Conservation (phyloP, 2,113 vertebrate genomes). For the Pluvianellus socialis region DNA sequence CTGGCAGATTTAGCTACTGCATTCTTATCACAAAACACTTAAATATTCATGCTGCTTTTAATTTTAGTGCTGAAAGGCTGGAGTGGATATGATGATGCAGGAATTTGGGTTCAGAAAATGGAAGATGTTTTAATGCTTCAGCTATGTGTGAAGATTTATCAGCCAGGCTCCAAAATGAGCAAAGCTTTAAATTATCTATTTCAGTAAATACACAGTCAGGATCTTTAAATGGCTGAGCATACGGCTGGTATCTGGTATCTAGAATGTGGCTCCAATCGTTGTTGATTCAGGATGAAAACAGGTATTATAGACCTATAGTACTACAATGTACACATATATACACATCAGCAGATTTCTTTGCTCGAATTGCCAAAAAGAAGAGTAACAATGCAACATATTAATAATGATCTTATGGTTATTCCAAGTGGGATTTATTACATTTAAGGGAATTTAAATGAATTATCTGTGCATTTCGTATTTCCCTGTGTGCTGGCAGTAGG, state of each 20-base stretch:
- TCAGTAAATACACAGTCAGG: neutral
- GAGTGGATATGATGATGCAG: neutral
- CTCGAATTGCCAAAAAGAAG: neutral
- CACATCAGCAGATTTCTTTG: neutral
- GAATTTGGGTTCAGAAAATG: neutral
- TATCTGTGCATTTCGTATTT: conserved; percentile 4
- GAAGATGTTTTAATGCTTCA: neutral
- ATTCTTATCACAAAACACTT: conserved; percentile 28
- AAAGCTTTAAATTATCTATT: neutral
- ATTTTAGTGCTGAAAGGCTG: conserved; percentile 7
- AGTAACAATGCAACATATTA: neutral
- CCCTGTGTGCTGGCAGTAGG: neutral
- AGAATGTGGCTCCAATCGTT: neutral
- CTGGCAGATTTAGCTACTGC: neutral
- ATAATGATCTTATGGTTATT: neutral
- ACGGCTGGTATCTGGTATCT: neutral
- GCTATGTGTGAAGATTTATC: neutral
- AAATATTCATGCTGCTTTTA: conserved; percentile 28
- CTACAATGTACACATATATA: neutral
- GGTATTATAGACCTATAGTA: neutral
- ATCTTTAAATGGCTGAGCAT: neutral
- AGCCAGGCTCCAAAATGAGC: neutral
- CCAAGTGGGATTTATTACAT: neutral
- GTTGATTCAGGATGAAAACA: neutral
- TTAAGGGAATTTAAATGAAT: neutral